Conservation (phyloP, 2,797 vertebrate species). For the Xiphorhynchus erythropygius region DNA sequence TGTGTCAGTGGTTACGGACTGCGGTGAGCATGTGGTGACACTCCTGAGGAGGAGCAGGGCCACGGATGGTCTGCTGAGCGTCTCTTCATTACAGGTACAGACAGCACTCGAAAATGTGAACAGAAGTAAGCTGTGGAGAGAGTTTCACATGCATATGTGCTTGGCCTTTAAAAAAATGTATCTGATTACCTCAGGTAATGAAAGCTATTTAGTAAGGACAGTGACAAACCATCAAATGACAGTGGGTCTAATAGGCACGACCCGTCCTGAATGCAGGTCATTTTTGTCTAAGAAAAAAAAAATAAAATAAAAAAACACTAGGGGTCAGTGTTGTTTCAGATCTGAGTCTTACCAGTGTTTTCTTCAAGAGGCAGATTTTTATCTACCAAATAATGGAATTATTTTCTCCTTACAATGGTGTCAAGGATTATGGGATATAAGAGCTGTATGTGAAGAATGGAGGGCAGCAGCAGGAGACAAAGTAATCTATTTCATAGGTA, state of each 20-base stretch:
- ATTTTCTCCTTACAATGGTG: not conserved
- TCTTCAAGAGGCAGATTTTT: not conserved
- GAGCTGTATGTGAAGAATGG: not conserved
- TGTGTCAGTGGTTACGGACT: not conserved
- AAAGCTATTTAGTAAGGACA: not conserved
- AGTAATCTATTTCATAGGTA: not conserved
- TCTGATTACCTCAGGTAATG: not conserved
- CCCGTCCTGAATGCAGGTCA: not conserved
- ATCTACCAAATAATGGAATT: not conserved
- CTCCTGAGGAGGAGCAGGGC: not conserved
- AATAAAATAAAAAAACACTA: not conserved
- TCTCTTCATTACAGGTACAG: not conserved
- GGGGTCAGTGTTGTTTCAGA: conserved; percentile 54
- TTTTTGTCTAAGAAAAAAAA: not conserved
- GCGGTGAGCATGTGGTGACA: not conserved
- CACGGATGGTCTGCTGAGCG: not conserved
- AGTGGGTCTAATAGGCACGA: not conserved
- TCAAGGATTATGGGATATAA: not conserved
- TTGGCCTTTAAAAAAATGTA: not conserved
- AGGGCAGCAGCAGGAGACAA: not conserved
- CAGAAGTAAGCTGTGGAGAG: not conserved
- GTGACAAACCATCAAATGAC: not conserved
- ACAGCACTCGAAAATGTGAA: not conserved
- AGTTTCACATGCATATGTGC: not conserved
- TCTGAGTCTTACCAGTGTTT: not conserved